A percentile compares a stretch with the other conserved stretches of the same genome.
phyloP scores from a whole-genome alignment of 2,888 invertebrate species.

The Ceraclea dissimilis region DNA sequence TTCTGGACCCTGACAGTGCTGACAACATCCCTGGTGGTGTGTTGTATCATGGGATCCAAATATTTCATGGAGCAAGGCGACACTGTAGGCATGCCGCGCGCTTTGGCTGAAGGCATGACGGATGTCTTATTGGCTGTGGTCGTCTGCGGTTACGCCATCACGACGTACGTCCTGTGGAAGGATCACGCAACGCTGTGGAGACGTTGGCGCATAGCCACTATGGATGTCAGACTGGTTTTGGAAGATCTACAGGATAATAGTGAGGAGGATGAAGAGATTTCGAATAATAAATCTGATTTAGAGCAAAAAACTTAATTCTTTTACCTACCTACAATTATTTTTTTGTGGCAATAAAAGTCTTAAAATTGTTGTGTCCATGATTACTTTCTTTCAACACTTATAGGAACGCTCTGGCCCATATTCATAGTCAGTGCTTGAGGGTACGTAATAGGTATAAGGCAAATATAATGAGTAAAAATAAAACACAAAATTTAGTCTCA shows the following conservation, averaged over 20 bases:
- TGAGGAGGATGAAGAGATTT: background rate
- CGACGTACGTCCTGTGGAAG: slow-evolving; percentile 56
- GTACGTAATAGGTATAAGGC: no score
- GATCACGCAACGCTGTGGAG: slow-evolving; percentile 65
- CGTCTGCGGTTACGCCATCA: slow-evolving; percentile 54
- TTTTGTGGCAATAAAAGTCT: no score
- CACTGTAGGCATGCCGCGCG: slow-evolving; percentile 53
- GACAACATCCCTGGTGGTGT: slow-evolving; percentile 53
- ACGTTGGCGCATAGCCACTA: slow-evolving; percentile 57
- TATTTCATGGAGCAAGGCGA: slow-evolving; percentile 61
- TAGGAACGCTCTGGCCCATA: no score
- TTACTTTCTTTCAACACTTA: no score
- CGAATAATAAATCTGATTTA: no score
- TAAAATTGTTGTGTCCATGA: no score
- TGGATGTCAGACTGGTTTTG: slow-evolving; percentile 54
- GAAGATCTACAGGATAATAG: background rate
- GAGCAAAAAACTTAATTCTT: no score
- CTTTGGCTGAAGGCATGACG: slow-evolving; percentile 55
- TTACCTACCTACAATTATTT: no score
- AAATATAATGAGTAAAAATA: no score
- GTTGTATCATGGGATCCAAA: slow-evolving; percentile 58
- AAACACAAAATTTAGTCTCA: no score
- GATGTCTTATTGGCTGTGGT: slow-evolving; percentile 56
- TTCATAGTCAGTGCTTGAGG: no score
- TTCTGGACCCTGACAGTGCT: slow-evolving; percentile 58